phyloP scores from a whole-genome alignment of 2,797 vertebrate genomes.

The Pterois miles region DNA sequence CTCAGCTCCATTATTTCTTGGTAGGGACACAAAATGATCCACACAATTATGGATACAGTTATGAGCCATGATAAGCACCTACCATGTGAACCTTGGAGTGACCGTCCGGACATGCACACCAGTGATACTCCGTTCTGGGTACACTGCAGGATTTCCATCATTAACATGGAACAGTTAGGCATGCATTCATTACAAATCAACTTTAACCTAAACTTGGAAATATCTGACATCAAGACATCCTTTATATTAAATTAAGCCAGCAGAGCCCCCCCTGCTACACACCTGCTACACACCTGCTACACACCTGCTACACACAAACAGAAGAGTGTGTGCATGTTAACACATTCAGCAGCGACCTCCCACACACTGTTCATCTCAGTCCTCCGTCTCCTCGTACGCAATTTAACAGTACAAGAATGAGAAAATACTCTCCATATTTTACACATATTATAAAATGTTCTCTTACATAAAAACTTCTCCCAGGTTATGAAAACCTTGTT shows the following conservation, averaged over 20 bases:
- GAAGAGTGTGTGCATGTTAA: background rate
- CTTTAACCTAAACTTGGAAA: background rate
- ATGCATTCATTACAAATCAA: background rate
- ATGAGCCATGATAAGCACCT: background rate
- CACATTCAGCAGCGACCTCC: background rate
- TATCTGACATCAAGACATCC: background rate
- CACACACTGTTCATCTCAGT: background rate
- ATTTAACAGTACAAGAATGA: conserved; percentile 82
- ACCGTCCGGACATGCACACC: conserved; percentile 9
- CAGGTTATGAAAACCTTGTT: conserved; percentile 63
- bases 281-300: background rate
- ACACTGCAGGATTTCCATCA: background rate
- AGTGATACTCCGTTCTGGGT: background rate
- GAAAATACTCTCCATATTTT: conserved; percentile 82
- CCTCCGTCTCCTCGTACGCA: conserved; percentile 63
- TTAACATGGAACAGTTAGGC: background rate
- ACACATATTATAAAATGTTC: conserved; percentile 77
- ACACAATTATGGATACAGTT: background rate
- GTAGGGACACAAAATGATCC: background rate
- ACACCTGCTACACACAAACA: background rate
- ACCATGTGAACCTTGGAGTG: background rate
- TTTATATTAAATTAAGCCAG: background rate
- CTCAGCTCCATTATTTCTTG: background rate
- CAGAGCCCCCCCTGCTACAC: background rate
- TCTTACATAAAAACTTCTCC: conserved; percentile 70